These are phyloP conservation scores for Akabosia matsudoensis DNA, from an alignment of 1,140 invertebrate species.

Conservation along the genomic window DNA sequence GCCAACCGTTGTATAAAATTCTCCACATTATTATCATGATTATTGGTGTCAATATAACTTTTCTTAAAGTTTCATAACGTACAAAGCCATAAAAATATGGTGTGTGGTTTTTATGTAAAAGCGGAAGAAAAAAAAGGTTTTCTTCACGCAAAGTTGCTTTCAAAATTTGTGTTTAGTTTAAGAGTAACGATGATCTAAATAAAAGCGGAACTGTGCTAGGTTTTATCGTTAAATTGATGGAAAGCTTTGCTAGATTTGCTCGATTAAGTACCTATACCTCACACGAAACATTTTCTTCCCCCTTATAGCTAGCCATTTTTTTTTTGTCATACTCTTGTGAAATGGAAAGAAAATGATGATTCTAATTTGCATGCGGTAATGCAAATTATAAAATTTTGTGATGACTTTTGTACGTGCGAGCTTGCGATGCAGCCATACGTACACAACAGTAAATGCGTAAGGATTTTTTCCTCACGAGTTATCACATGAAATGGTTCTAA, in stretches of 20 bases:
- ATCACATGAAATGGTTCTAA: no score
- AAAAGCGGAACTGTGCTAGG: background rate
- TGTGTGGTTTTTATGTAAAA: background rate
- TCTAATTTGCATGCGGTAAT: no score
- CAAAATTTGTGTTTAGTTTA: background rate
- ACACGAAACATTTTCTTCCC: no score
- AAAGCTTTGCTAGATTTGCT: background rate
- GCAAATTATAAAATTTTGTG: no score
- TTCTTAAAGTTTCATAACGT: background rate
- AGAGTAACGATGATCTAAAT: background rate
- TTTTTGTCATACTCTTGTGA: no score
- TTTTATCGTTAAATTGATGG: background rate
- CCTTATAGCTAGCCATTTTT: no score
- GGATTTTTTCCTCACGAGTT: no score
- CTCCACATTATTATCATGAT: background rate
- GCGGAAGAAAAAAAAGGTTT: background rate
- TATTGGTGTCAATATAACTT: slow-evolving; percentile 9
- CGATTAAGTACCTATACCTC: background rate
- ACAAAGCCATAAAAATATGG: background rate
- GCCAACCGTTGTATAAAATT: background rate
- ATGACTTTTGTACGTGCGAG: no score
- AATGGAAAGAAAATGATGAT: no score
- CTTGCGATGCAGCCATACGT: no score
- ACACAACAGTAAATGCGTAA: no score
- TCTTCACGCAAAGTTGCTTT: background rate